Evolutionary conservation across 1,140 invertebrate genomes (phyloP), one percentile per base, ranked within the genome.

Genomic region (Branchinecta lynchi): DNA sequence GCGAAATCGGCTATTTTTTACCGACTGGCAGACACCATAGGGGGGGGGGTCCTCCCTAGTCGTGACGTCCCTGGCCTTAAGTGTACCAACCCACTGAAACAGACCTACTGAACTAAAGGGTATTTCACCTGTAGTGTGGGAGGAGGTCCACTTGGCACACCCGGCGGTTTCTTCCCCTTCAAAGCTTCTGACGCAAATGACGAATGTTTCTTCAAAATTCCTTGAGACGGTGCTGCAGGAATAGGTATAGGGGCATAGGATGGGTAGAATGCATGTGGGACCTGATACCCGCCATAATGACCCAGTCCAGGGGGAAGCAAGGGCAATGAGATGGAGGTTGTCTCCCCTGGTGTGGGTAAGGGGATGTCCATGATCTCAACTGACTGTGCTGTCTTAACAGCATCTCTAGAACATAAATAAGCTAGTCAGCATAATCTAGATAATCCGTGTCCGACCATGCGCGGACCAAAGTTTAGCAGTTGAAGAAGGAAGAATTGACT

Each of bases 341-440:
- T 43, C 20, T 21, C 44, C 8, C 44, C 44, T 44, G 46, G 6
- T 7, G 87, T 83, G 44, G 93, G 93, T 70, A 98, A 79, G 8
- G 93, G 93, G 80, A 98, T 98, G 78, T 98, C 93, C 81, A 97
- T 93, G n/a, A 98, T 84, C 80, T 90, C 88, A 2, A 97, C 93
- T 77, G 92, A 89, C 77, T 98, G 93, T 8, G 95, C 93, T 82
- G 92, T 90, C 68, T 81, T 81, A 60, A 60, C 51, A 60, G 51
- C 51, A 60, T 60, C 51, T 6, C 51, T 60, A 60, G 12, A 60
- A 60, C 12, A 20, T 32, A 32, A 32, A 32, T 32, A 32, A 32
- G 32, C 32, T 3, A 32, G 32, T 32, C 32, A 32, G 32, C 1
- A 32, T 32, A 32, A 32, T 32, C 32, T 5, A 32, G 32, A 32